These are phyloP conservation scores for Pterocles orientalis DNA, from an alignment of 2,113 vertebrate species.

Conservation along the genomic window DNA sequence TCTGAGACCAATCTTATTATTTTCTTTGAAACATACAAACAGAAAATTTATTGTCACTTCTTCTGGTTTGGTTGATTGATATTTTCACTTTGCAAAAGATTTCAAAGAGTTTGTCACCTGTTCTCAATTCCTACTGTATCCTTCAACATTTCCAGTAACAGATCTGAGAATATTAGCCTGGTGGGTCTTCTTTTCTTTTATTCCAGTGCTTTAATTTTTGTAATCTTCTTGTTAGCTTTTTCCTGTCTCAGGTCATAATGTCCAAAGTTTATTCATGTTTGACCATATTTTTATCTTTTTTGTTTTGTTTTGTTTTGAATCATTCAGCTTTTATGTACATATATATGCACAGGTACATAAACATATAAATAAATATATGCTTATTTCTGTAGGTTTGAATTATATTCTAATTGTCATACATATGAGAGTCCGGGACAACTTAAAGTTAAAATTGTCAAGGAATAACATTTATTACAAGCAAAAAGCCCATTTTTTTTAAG, in stretches of 20 bases:
- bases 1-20: background rate
- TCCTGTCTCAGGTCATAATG: background rate
- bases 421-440: background rate
- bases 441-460: background rate
- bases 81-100: background rate
- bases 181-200: background rate
- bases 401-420: background rate
- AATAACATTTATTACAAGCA: background rate
- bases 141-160: background rate
- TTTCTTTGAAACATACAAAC: background rate
- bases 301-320: background rate
- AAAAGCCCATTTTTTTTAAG: rapidly evolving
- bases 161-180: background rate
- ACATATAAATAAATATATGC: background rate
- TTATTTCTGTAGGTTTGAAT: background rate
- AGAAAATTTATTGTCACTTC: background rate
- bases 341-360: background rate
- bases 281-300: background rate
- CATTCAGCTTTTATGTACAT: no score
- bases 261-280: background rate
- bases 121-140: background rate
- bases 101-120: background rate
- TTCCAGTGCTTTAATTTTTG: background rate
- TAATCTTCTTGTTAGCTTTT: background rate
- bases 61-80: background rate